A percentile compares a stretch with the other conserved stretches of the same genome.
phyloP scores from a whole-genome alignment of 37 sponge, comb jelly and placozoan genomes.

The Corticium candelabrum region DNA sequence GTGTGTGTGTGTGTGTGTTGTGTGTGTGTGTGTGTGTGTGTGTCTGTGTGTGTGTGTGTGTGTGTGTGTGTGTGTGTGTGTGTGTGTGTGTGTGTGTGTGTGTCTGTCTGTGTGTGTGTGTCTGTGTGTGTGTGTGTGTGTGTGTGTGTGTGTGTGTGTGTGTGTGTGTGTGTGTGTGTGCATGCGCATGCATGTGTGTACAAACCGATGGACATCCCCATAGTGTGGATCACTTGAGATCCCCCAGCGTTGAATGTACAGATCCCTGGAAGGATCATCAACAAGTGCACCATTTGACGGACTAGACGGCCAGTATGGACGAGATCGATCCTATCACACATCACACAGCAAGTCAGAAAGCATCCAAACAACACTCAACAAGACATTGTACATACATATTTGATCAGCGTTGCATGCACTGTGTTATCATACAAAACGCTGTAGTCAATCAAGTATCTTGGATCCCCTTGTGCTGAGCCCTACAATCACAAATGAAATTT shows the following conservation, averaged over 20 bases:
- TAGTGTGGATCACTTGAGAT: constrained; percentile 35
- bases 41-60: too few relatives aligned
- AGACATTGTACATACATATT: constrained; percentile 42
- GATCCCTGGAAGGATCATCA: constrained; percentile 22
- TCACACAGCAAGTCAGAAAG: background rate
- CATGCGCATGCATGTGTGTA: background rate
- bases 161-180: background rate
- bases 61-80: too few relatives aligned
- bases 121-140: too few relatives aligned
- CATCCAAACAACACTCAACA: too few relatives aligned
- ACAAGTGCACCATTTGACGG: constrained; percentile 75
- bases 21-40: too few relatives aligned
- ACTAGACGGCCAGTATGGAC: constrained; percentile 82
- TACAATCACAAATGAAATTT: constrained; percentile 22
- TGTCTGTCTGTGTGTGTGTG: too few relatives aligned
- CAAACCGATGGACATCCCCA: constrained; percentile 84
- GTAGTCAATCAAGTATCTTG: constrained; percentile 60
- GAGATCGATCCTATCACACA: constrained; percentile 45
- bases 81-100: too few relatives aligned
- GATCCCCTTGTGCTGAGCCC: background rate
- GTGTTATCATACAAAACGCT: constrained; percentile 60
- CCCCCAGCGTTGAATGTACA: constrained; percentile 84
- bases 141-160: too few relatives aligned
- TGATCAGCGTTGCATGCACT: constrained; percentile 51
- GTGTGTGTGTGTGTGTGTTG: too few relatives aligned